These are phyloP conservation scores for Leptopilina drosophilae DNA, from an alignment of 2,888 invertebrate species.

Conservation along the genomic window DNA sequence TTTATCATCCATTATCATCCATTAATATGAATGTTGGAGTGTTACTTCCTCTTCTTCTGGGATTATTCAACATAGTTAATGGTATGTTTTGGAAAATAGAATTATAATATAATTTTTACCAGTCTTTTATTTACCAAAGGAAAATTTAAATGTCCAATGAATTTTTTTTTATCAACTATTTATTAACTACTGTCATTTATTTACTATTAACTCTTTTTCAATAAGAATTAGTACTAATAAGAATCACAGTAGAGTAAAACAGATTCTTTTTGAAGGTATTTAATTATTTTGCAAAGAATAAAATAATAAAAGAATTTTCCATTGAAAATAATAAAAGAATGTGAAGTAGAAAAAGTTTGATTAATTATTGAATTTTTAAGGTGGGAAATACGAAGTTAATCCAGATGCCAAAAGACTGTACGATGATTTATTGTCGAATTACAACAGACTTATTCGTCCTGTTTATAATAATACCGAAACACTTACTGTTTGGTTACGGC, in stretches of 20 bases:
- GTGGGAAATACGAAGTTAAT: conserved; percentile 84
- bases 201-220: no score
- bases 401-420: conserved; percentile 96
- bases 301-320: no score
- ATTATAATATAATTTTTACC: no score
- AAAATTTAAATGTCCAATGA: no score
- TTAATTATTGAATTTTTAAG: conserved; percentile 56
- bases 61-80: neutral
- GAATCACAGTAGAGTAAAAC: no score
- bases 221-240: no score
- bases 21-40: neutral
- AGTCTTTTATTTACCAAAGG: neutral
- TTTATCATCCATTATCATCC: neutral
- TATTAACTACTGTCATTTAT: no score
- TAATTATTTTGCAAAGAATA: no score
- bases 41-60: neutral
- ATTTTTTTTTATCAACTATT: no score
- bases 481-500: conserved; percentile 92
- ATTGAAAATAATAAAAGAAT: no score
- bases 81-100: neutral
- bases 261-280: no score
- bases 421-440: conserved; percentile 96
- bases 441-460: conserved; percentile 95
- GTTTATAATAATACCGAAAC: conserved; percentile 96
- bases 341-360: neutral